Evolutionary conservation across 2,888 invertebrate genomes (phyloP).

Genomic region (Protodeltote pygarga): DNA sequence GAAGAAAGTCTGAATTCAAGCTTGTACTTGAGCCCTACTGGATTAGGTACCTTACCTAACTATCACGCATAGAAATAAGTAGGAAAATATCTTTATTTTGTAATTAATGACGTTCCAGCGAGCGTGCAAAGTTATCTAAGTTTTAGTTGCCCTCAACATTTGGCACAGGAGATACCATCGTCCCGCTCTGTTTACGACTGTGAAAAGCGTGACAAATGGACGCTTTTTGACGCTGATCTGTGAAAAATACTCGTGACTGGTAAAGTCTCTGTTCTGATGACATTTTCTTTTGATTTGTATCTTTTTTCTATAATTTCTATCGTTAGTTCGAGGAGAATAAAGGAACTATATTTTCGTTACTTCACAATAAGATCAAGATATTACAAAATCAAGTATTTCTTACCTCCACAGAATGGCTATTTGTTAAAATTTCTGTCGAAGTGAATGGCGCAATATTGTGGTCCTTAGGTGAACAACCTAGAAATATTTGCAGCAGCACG

Average conservation of each 20-base stretch:
- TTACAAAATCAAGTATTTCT: background rate
- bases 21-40: too few relatives aligned
- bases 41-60: too few relatives aligned
- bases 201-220: conserved; percentile 79
- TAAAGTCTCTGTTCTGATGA: conserved; percentile 42
- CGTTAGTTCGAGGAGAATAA: background rate
- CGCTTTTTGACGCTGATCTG: conserved; percentile 52
- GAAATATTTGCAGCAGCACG: conserved; percentile 46
- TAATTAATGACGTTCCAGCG: too few relatives aligned
- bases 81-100: too few relatives aligned
- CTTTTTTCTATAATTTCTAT: conserved; percentile 13
- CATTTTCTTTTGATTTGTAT: conserved; percentile 35
- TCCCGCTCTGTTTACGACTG: conserved; percentile 74
- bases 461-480: conserved; percentile 58
- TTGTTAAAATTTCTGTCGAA: conserved; percentile 9
- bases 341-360: background rate
- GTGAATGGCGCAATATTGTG: conserved; percentile 36
- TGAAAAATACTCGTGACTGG: conserved; percentile 52
- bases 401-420: too few relatives aligned
- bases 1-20: background rate
- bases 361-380: background rate
- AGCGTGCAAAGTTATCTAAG: too few relatives aligned
- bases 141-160: conserved; percentile 51
- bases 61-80: too few relatives aligned
- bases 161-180: conserved; percentile 70